Evolutionary conservation across 2,113 vertebrate genomes (phyloP).

Genomic region (Etia nguti): DNA sequence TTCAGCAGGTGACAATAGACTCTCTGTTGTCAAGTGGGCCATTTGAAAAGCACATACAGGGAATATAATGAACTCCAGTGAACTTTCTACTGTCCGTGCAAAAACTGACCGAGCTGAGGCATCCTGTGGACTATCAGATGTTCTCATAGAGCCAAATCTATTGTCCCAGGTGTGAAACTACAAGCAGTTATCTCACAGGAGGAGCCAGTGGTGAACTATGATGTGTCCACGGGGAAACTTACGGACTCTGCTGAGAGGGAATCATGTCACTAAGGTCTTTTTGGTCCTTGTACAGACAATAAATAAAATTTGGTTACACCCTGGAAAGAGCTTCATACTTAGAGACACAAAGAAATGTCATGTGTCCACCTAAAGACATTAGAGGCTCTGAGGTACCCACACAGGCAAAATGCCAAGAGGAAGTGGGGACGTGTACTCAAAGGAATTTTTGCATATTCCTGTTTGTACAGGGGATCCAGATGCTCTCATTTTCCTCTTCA

Average conservation of each 20-base stretch:
- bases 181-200: background rate
- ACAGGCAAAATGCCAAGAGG: background rate
- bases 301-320: background rate
- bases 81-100: background rate
- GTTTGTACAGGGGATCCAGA: background rate
- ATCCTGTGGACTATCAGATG: background rate
- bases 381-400: rapidly evolving
- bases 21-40: background rate
- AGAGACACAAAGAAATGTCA: too few relatives aligned
- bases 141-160: background rate
- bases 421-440: background rate
- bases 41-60: background rate
- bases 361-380: background rate
- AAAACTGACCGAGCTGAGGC: too few relatives aligned
- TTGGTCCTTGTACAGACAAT: background rate
- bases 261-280: background rate
- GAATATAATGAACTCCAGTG: background rate
- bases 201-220: background rate
- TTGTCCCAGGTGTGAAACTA: background rate
- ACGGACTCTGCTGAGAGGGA: background rate
- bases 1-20: background rate
- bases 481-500: background rate
- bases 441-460: background rate
- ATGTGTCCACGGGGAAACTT: too few relatives aligned
- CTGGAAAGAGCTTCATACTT: too few relatives aligned